Conservation (phyloP, 1,140 invertebrate species). For the Hylaeus anthracinus region DNA sequence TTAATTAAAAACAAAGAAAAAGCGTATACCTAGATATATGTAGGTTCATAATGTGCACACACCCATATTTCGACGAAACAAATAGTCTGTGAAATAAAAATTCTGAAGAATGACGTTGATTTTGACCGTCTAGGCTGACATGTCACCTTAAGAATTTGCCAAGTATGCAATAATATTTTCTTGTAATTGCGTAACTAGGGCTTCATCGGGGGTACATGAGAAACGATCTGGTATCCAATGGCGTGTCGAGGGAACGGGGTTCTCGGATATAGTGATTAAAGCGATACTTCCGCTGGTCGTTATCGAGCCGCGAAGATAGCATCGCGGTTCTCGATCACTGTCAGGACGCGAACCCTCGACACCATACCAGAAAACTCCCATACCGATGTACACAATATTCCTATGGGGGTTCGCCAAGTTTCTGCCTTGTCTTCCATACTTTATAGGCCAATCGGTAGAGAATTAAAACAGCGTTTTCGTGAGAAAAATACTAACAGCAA, state of each 20-base stretch:
- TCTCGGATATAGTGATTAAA: slow-evolving; percentile 77
- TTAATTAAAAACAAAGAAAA: too few relatives aligned
- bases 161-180: too few relatives aligned
- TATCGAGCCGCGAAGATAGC: slow-evolving; percentile 71
- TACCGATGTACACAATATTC: slow-evolving; percentile 41
- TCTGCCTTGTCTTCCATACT: slow-evolving; percentile 6
- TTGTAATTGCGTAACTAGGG: not conserved
- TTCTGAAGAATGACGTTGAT: too few relatives aligned
- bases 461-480: too few relatives aligned
- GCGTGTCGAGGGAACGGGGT: slow-evolving; percentile 54
- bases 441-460: not conserved
- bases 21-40: too few relatives aligned
- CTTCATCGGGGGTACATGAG: slow-evolving; percentile 35
- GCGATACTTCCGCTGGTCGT: slow-evolving; percentile 75
- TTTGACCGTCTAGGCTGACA: too few relatives aligned
- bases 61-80: too few relatives aligned
- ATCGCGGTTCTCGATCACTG: slow-evolving; percentile 76
- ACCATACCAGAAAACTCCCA: slow-evolving; percentile 49
- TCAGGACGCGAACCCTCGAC: slow-evolving; percentile 58
- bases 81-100: too few relatives aligned
- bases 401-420: slow-evolving; percentile 8
- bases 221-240: slow-evolving; percentile 49
- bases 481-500: too few relatives aligned
- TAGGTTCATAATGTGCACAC: too few relatives aligned
- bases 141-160: too few relatives aligned